Base-by-base conservation (phyloP, 1,140 invertebrate genomes). In the Drosophila trapezifrons region DNA sequence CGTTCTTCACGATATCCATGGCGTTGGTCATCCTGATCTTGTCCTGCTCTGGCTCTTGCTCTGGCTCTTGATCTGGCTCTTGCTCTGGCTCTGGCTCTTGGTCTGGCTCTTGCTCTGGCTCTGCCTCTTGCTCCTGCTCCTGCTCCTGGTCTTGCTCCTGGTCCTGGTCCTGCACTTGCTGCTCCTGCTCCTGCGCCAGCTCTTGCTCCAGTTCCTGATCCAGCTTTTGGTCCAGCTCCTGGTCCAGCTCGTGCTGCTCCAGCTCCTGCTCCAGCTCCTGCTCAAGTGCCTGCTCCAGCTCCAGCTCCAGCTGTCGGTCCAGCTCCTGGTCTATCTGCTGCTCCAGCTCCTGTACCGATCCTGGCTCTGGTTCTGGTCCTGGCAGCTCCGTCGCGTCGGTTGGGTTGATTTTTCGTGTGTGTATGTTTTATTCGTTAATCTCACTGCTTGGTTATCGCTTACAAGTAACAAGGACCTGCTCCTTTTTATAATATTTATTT, bases 1-100 rank as follows among this genome's bases (percentile, higher is more conserved):
- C 94, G 92, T 94, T 94, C 92, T 94, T 90, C 10, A 91, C 90
- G 18, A 90, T 91, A 25, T 91, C 91, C 91, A 92, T 92, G 69
- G 90, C 87, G 84, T 92, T 92, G 70, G 91, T 92, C 91, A 92
- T 91, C 70, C 79, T 91, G 60, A 51, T 82, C 8, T 59, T 60
- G 58, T 51, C 25, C 40, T 62, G 40, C 4, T 52, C 49, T 32
- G 37, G 49, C 18, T 52, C 49, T 12, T 35, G 49, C 49, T 52
- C 1, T 3, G 7, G 17, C 12, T 17, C 2, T 0, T 49, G n/a
- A 0, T 17, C 4, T 3, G 12, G n/a, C n/a, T 51, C 1, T 22
- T 22, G 22, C n/a, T 52, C 49, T 12, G 13, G 49, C 49, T 52
- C 1, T 6, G 8, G 17, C 17, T 18, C 2, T 1, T 35, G 17